Conservation (phyloP, 2,113 vertebrate genomes). For the Oncorhynchus nerka region DNA sequence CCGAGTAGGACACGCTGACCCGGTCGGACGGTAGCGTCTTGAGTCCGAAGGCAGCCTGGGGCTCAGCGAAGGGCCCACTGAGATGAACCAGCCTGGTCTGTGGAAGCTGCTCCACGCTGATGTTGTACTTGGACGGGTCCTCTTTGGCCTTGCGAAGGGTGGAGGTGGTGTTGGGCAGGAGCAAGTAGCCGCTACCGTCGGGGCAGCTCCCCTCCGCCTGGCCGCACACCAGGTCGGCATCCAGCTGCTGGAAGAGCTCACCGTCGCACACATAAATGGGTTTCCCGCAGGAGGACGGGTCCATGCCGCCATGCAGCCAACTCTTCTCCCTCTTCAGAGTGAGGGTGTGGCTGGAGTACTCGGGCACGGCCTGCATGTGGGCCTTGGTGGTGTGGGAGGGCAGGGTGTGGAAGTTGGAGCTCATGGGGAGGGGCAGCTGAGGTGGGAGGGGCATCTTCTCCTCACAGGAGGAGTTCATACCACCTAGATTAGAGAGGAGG, state of each 20-base stretch:
- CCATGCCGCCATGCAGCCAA: conserved; percentile 57
- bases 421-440: conserved; percentile 85
- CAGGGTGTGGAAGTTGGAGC: conserved; percentile 92
- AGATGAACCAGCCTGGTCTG: conserved; percentile 95
- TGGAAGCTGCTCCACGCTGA: conserved; percentile 91
- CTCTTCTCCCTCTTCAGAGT: conserved; percentile 93
- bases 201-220: conserved; percentile 79
- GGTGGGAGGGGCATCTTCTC: conserved; percentile 82
- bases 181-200: conserved; percentile 87
- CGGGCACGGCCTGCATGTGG: conserved; percentile 87
- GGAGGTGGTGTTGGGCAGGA: conserved; percentile 90
- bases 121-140: conserved; percentile 89
- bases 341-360: conserved; percentile 93
- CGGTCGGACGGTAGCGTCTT: conserved; percentile 84
- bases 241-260: conserved; percentile 95
- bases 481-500: conserved; percentile 62
- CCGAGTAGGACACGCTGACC: conserved; percentile 77
- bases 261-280: conserved; percentile 91
- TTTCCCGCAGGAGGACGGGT: conserved; percentile 75
- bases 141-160: conserved; percentile 90
- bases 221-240: conserved; percentile 83
- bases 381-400: conserved; percentile 89
- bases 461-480: conserved; percentile 87
- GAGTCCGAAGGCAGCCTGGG: conserved; percentile 78
- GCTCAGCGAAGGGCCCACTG: conserved; percentile 82